Evolutionary conservation across 1,140 invertebrate species (phyloP), one percentile per base, ranked within the genome.

Genomic region (Habropoda laboriosa): DNA sequence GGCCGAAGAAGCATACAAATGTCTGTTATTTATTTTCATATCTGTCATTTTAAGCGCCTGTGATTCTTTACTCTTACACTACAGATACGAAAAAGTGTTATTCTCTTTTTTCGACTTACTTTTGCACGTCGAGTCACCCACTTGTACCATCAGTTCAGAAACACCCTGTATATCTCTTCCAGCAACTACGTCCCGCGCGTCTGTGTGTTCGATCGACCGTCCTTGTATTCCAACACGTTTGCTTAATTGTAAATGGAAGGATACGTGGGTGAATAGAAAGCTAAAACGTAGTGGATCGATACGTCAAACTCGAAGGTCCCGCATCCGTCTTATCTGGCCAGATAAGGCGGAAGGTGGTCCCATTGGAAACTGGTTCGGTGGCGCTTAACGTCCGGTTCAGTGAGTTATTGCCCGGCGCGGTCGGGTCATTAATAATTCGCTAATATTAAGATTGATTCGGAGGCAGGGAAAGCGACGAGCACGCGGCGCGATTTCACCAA

Each of bases 371-470:
- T 86, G 64, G n/a, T 64, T 76, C 63, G 75, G 64, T 60, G 82
- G 53, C 73, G 79, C 79, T 86, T 85, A 85, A 84, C 61, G 83
- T 80, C 82, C 73, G 67, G 73, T 74, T 71, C 66, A 13, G 78
- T 85, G 79, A 85, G 79, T 85, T 86, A 86, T 86, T 74, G 79
- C 82, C 53, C 72, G 64, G 45, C 68, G 40, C 57, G 81, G 53
- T 45, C 73, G 71, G 70, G 82, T 78, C 82, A 82, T 85, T 86
- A 86, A 85, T 86, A 86, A 86, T 51, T 71, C 68, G 49, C 68
- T 64, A 77, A 83, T 85, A 85, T 85, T 85, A 85, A 85, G 83
- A 85, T 85, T 85, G 83, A 85, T 85, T 85, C 67, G 72, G 73
- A 81, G 82, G 67, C 57, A 30, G 21, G 40, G 40, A 27, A 32